Evolutionary conservation across 92 coral and sea anemone species (phyloP).

Genomic region (Paramuricea clavata): DNA sequence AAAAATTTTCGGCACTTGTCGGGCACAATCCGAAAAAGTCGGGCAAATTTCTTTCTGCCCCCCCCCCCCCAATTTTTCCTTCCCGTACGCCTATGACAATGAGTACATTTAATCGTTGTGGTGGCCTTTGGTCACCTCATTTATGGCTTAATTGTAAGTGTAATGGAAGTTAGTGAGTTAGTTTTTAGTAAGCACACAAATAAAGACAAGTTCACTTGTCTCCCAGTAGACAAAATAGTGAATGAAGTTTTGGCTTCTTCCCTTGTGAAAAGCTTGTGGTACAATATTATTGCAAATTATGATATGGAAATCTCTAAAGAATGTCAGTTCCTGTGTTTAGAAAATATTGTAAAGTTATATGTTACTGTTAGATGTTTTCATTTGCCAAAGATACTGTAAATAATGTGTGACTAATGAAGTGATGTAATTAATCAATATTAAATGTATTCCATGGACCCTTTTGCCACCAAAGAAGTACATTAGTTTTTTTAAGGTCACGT

Average conservation of each 20-base stretch:
- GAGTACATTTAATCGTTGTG: conserved; percentile 18
- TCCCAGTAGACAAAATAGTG: conserved; percentile 41
- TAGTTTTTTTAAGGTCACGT: too few relatives aligned
- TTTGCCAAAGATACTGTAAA: conserved; percentile 41
- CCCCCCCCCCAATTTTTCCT: too few relatives aligned
- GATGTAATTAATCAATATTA: neutral
- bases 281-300: conserved; percentile 32
- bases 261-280: conserved; percentile 38
- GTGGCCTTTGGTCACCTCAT: conserved; percentile 50
- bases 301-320: conserved; percentile 29
- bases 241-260: conserved; percentile 26
- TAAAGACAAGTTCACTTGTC: conserved; percentile 14
- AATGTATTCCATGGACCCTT: neutral
- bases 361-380: conserved; percentile 37
- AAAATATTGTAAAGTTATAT: conserved; percentile 44
- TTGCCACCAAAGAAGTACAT: too few relatives aligned
- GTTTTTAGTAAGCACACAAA: conserved; percentile 41
- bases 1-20: too few relatives aligned
- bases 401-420: conserved; percentile 26
- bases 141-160: conserved; percentile 10
- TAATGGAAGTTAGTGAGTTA: conserved; percentile 12
- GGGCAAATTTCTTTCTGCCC: too few relatives aligned
- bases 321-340: conserved; percentile 38
- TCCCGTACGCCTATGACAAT: too few relatives aligned
- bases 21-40: too few relatives aligned